Base-by-base conservation (phyloP, 64 coral and sea anemone genomes). In the Actinia tenebrosa region DNA sequence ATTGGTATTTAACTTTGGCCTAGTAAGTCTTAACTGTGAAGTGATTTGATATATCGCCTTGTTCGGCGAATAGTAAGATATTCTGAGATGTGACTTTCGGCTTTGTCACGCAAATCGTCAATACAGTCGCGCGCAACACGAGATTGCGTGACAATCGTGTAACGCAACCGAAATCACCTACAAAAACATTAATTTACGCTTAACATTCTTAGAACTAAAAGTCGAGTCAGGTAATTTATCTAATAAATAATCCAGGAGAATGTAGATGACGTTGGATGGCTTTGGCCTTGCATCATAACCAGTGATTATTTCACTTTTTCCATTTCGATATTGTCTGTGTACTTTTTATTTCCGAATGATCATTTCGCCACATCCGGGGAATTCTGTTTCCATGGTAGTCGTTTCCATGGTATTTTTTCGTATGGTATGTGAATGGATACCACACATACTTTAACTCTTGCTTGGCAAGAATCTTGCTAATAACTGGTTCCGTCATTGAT, bases 381-480 rank as follows among this genome's bases (percentile, higher is more conserved):
- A 15, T 81, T 81, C 22, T 50, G 50, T 53, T 81, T 45, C 79
- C 79, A 79, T 79, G 44, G 77, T 79, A 79, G 77, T 46, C 44
- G 77, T 79, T 79, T 42, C 77, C 63, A 75, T 75, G 69, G 69
- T 30, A 75, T 43, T 75, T 75, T 27, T 26, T 75, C 69, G 13
- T 30, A 14, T 42, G 69, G 69, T 75, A 75, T 10, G n/a, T 75
- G 69, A 75, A 75, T 75, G 27, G n/a, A 42, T 52, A 81, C 46
- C 79, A 81, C 79, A n/a, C 25, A 47, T 81, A 81, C 79, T 53
- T 46, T n/a, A 58, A 50, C 16, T 50, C 79, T 81, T 81, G 79
- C 79, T 81, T 81, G 79, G 79, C 79, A 81, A 81, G 79, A 81
- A 81, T 52, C 46, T 81, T 53, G 79, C 53, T 81, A 81, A 81